Evolutionary conservation across 2,113 vertebrate genomes (phyloP).

Genomic region (Todiramphus saurophagus): DNA sequence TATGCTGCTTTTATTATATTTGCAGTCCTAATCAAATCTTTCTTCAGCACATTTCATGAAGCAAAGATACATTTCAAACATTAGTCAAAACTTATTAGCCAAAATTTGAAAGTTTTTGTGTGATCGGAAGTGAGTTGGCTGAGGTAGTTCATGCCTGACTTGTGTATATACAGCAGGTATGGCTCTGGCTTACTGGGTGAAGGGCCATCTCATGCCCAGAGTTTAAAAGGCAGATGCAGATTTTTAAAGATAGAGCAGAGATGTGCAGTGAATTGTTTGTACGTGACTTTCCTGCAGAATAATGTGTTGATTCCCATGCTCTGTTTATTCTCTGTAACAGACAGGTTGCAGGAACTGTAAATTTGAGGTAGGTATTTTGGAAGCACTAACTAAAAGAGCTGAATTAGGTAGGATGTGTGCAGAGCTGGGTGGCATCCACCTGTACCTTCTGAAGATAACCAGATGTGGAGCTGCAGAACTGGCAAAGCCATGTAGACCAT

Average conservation of each 20-base stretch:
- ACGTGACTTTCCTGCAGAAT: background rate
- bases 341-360: background rate
- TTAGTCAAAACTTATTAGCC: background rate
- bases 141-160: background rate
- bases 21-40: background rate
- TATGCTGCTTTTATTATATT: background rate
- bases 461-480: background rate
- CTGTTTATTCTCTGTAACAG: background rate
- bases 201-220: background rate
- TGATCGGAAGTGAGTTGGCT: background rate
- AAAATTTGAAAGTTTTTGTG: background rate
- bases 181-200: background rate
- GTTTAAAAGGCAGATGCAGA: background rate
- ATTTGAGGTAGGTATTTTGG: background rate
- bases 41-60: background rate
- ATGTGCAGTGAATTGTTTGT: background rate
- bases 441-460: background rate
- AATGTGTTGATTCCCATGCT: background rate
- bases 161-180: background rate
- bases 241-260: background rate
- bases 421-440: background rate
- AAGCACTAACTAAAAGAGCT: background rate
- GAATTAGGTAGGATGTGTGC: background rate
- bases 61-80: background rate
- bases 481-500: background rate